A percentile compares a stretch with the other conserved stretches of the same genome.
Conservation (phyloP, 30 jellyfish, hydroid and myxozoan species). For the Mastigias papua region DNA sequence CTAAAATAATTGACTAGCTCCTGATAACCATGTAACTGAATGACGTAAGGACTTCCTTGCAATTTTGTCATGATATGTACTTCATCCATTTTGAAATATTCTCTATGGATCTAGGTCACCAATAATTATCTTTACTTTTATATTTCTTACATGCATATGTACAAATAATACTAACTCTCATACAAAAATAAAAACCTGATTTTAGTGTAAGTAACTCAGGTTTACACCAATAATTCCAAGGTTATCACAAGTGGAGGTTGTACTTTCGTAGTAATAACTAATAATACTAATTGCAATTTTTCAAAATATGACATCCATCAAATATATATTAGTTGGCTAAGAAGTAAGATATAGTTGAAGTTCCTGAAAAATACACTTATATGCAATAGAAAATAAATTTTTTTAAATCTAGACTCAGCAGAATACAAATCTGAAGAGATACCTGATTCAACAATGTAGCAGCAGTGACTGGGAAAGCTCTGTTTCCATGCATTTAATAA, state of each 20-base stretch:
- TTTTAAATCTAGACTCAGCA: conserved; percentile 19
- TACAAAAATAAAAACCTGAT: not conserved
- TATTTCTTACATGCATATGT: not conserved
- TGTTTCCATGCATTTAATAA: not conserved
- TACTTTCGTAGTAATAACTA: too few species aligned
- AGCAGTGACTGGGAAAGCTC: conserved; percentile 53
- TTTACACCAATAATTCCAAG: too few species aligned
- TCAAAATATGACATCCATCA: too few species aligned
- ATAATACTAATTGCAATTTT: too few species aligned
- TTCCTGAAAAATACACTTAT: too few species aligned
- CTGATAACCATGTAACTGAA: too few species aligned
- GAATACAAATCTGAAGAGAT: not conserved
- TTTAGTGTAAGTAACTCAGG: too few species aligned
- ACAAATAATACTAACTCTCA: not conserved
- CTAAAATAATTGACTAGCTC: too few species aligned
- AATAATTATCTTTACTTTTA: not conserved
- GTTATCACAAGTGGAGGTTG: too few species aligned
- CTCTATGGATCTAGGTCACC: not conserved
- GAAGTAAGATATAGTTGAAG: too few species aligned
- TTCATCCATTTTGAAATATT: not conserved
- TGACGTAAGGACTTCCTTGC: conserved; percentile 8
- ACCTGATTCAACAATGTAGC: conserved; percentile 31
- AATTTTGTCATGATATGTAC: not conserved
- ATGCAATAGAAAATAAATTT: too few species aligned
- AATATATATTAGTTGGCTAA: too few species aligned